Evolutionary conservation across 2,888 invertebrate species (phyloP).

Genomic region (Endomychus coccineus): DNA sequence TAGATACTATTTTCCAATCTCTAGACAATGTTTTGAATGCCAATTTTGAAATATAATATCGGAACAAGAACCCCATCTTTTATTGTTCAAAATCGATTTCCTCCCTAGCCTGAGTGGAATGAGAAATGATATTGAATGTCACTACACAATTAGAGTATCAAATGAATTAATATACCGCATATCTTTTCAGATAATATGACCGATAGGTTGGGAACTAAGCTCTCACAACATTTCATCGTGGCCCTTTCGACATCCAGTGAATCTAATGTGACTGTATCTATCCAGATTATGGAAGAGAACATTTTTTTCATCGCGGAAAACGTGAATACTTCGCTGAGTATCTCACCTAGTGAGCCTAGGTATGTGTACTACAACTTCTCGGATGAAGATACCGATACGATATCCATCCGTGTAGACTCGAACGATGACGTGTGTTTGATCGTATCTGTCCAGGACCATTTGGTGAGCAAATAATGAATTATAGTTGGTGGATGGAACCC

Average conservation of each 20-base stretch:
- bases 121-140: too few species aligned
- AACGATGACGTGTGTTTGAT: slow-evolving; percentile 64
- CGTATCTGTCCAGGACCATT: slow-evolving; percentile 69
- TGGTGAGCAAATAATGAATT: slow-evolving; percentile 49
- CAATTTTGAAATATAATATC: too few species aligned
- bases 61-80: too few species aligned
- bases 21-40: too few species aligned
- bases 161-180: slow-evolving; percentile 1
- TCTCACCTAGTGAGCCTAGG: slow-evolving; percentile 50
- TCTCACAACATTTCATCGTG: slow-evolving; percentile 32
- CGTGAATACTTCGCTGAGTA: slow-evolving; percentile 42
- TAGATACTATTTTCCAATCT: too few species aligned
- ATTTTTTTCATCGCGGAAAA: slow-evolving; percentile 52
- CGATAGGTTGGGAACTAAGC: too few species aligned
- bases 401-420: slow-evolving; percentile 58
- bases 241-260: slow-evolving; percentile 52
- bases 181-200: slow-evolving; percentile 20
- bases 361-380: slow-evolving; percentile 54
- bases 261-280: slow-evolving; percentile 51
- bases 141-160: not conserved
- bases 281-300: slow-evolving; percentile 52
- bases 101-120: too few species aligned
- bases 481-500: slow-evolving; percentile 2
- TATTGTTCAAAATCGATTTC: too few species aligned
- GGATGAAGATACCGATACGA: slow-evolving; percentile 37